A percentile compares a stretch with the other conserved stretches of the same genome.
phyloP scores from a whole-genome alignment of 2,797 vertebrate species.

The Pantherophis vulpinus region DNA sequence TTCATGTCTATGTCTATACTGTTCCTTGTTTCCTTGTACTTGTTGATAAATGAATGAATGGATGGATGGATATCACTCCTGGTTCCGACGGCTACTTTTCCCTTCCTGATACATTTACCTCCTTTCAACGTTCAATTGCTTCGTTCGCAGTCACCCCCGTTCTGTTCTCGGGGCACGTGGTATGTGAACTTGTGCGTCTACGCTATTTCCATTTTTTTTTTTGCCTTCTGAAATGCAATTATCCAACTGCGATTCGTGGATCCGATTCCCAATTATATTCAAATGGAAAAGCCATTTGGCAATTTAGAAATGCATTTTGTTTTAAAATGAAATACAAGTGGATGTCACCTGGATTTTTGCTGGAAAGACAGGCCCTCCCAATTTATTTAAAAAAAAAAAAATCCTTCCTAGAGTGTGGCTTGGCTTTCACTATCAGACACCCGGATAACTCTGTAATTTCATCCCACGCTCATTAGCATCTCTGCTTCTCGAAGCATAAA shows the following conservation, averaged over 20 bases:
- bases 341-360: conserved; percentile 57
- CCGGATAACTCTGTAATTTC: conserved; percentile 35
- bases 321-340: conserved; percentile 53
- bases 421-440: conserved; percentile 45
- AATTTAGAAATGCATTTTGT: conserved; percentile 24
- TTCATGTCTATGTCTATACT: no score
- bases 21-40: no score
- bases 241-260: conserved; percentile 73
- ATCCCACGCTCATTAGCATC: conserved; percentile 31
- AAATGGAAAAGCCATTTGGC: conserved; percentile 71
- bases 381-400: no score
- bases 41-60: no score
- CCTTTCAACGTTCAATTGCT: no score
- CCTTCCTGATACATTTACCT: no score
- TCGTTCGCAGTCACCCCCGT: not conserved
- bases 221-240: conserved; percentile 69
- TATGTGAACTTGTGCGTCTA: conserved; percentile 66
- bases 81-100: no score
- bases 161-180: conserved; percentile 47
- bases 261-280: conserved; percentile 72
- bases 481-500: conserved; percentile 45
- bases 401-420: conserved; percentile 6
- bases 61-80: no score
- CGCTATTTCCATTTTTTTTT: conserved; percentile 55
- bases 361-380: not conserved